Evolutionary conservation across 2,113 vertebrate species (phyloP), one percentile per base, ranked within the genome.

Genomic region (Cyphomyrus discorhynchus): DNA sequence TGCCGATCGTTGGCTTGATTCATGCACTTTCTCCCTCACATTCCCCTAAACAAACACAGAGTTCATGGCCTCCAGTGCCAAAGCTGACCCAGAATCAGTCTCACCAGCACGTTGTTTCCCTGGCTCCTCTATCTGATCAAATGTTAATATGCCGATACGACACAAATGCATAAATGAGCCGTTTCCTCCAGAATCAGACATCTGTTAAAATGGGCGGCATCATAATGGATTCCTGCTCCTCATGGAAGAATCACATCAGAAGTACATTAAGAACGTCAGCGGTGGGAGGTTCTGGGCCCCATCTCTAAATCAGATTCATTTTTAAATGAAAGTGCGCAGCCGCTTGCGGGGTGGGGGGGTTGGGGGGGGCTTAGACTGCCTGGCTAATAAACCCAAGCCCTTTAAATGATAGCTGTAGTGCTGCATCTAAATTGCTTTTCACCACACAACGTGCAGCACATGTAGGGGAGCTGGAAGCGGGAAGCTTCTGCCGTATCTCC

Each of bases 361-460:
- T 39, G 39, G 88, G 92, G 92, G 88, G 90, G 77, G 35, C 86
- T 9, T 19, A 93, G 92, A 94, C 93, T 94, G 92, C 93, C 94
- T 95, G 94, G 94, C 91, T 95, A 94, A 95, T 93, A 94, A 91
- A 93, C 90, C 46, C 92, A 90, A 90, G 93, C 93, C 92, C 93
- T 95, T 94, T 95, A 95, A 96, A 95, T 84, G 94, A 92, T 92
- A 94, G 93, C 93, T 70, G 47, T 88, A 93, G 92, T 92, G 89
- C 94, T 94, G 90, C 94, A 95, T 95, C 94, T 94, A 95, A 95
- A 95, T 95, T 95, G 95, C 94, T 96, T 95, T 95, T 95, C 92
- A 94, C 93, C 92, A 93, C 70, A 82, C 52, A 90, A 49, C 85
- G 74, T 50, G 88, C 88, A 19, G 35, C 53, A 84, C 83, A 53